Evolutionary conservation across 2,888 invertebrate species (phyloP), one percentile per base, ranked within the genome.

Genomic region (Lottia scabra): DNA sequence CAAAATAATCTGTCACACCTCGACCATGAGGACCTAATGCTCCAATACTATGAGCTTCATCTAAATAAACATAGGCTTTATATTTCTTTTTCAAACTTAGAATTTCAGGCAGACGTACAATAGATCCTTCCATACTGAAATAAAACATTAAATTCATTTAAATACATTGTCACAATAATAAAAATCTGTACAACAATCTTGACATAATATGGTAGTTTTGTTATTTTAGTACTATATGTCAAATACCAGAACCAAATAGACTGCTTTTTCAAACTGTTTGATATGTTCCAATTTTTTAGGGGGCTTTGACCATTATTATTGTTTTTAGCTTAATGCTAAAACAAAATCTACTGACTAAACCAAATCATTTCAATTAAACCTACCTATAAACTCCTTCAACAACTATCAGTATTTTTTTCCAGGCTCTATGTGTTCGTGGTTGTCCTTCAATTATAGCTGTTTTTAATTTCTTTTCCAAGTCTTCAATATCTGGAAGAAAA

Each of bases 1-100:
- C 93, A 88, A 94, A 96, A 91, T 95, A 95, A 89, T 99, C 98
- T 0, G 94, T 91, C 38, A 96, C 94, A 16, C 99, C 99, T 78
- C 95, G 92, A 0, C 98, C 99, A 83, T 92, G 91, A 43, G 93
- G 91, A 4, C 99, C 99, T 91, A 98, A 92, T 0, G 99, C 98
- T 71, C 98, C 99, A 76, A 97, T 93, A 86, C 96, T 97, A 91
- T 99, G 99, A 64, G 99, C 99, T 91, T 99, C 99, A 90, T 99
- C 99, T 85, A 99, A 91, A 91, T 98, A 99, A 81, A 99, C 91
- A 90, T 96, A 97, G 30, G 97, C 96, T 70, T 96, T 95, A 90
- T 98, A 98, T 88, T 95, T 96, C 89, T 94, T 94, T 91, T 98
- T 99, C 68, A 99, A 91, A 38, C 93, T 94, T 81, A 99, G 92